phyloP scores from a whole-genome alignment of 2,797 vertebrate genomes.

The Peromyscus melanophrys region DNA sequence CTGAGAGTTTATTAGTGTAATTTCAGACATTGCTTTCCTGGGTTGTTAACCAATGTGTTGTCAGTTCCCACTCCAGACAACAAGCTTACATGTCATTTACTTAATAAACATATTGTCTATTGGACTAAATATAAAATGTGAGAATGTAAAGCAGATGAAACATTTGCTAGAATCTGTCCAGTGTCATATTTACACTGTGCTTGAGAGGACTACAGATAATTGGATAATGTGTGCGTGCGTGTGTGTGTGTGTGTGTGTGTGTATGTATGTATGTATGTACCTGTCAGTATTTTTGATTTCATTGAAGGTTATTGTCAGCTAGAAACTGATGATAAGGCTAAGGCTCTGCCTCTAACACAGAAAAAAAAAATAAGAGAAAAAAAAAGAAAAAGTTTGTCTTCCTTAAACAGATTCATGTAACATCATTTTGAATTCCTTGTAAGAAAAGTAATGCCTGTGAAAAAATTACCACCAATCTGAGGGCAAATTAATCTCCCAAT shows the following conservation, averaged over 20 bases:
- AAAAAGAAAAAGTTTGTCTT: constrained; percentile 12
- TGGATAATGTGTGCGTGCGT: background rate
- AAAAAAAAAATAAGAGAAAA: background rate
- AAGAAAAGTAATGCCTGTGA: background rate
- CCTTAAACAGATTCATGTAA: background rate
- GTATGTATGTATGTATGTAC: background rate
- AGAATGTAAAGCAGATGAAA: background rate
- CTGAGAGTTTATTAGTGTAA: constrained; percentile 4
- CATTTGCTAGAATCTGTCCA: background rate
- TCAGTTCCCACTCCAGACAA: constrained; percentile 19
- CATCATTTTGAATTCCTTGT: constrained; percentile 48
- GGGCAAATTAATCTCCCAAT: constrained; percentile 35
- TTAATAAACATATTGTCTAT: background rate
- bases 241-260: background rate
- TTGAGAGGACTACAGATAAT: background rate
- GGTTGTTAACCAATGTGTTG: background rate
- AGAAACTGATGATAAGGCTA: background rate
- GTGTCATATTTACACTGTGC: background rate
- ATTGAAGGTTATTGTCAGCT: background rate
- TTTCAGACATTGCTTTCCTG: constrained; percentile 54
- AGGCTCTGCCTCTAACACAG: background rate
- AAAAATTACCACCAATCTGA: background rate
- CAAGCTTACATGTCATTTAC: background rate
- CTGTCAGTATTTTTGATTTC: background rate
- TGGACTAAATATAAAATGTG: background rate